Base-by-base conservation (phyloP, 92 coral and sea anemone species). In the Isaurus tuberculatus region DNA sequence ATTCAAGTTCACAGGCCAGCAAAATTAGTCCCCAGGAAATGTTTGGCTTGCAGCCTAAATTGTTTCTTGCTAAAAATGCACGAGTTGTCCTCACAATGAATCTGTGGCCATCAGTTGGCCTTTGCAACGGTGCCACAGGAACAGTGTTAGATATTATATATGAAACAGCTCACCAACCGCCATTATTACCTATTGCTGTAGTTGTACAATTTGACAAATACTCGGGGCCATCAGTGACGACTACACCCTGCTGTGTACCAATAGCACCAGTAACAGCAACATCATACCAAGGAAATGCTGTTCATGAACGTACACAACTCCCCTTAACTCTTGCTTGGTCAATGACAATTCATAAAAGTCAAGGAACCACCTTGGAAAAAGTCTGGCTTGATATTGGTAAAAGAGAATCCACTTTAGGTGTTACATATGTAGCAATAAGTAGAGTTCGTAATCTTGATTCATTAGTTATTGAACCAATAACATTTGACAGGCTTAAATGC, bases 381-480 rank as follows among this genome's bases (percentile, higher is more conserved):
- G 81, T 72, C 29, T 83, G 73, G 87, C 40, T 83, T 55, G 72
- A 49, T 66, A 65, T 81, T 17, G 85, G 77, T 11, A 16, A 19
- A 16, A 53, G 22, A 53, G 63, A 53, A 19, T 2, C 23, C 63
- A 53, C 63, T 53, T 53, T 70, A 70, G 72, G 81, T 5, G 68
- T 83, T 64, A 83, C 87, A 13, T 83, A 83, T 83, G 87, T 83
- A 23, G 81, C 81, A 30, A 46, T 83, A 48, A 67, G 78, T 49
- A 51, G 85, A 49, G 63, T 71, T 58, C 67, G 55, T 58, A 66
- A 58, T 81, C 57, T 23, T 65, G 70, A 27, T 65, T 27, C 37
- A 31, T 28, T 65, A 65, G 70, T 65, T 65, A 65, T 65, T 65
- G 70, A 65, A 31, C 70, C 61, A 53, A 53, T 53, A 53, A 53